A percentile compares a stretch with the other conserved stretches of the same genome.
These are phyloP conservation scores for Beris morrisii DNA, from an alignment of 2,888 invertebrate genomes.

Conservation along the genomic window DNA sequence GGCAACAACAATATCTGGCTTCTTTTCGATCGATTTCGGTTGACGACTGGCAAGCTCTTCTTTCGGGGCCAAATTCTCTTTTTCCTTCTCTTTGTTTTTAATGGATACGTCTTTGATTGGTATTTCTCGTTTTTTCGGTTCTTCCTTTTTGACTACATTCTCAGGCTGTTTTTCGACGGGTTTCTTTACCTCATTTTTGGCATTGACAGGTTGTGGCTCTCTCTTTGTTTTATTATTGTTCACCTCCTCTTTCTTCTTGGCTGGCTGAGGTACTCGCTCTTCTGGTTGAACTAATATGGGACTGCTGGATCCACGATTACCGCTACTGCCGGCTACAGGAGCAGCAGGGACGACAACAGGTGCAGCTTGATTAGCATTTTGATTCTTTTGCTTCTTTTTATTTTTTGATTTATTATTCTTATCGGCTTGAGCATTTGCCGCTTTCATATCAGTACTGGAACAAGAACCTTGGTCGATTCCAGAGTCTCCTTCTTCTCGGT, in stretches of 20 bases:
- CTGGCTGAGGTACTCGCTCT: slow-evolving; percentile 25
- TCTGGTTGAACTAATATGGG: slow-evolving; percentile 39
- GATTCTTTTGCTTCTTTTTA: slow-evolving; percentile 46
- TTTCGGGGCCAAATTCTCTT: slow-evolving; percentile 53
- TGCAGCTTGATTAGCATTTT: slow-evolving; percentile 13
- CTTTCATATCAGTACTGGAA: slow-evolving; percentile 81
- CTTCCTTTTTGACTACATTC: slow-evolving; percentile 33
- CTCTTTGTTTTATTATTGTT: slow-evolving; percentile 40
- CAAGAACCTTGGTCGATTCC: slow-evolving; percentile 91
- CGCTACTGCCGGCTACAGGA: slow-evolving; percentile 21
- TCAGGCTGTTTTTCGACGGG: slow-evolving; percentile 15
- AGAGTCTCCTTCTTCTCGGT: slow-evolving; percentile 84
- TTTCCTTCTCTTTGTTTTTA: slow-evolving; percentile 46
- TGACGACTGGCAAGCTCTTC: slow-evolving; percentile 36
- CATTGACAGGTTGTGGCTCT: slow-evolving; percentile 34
- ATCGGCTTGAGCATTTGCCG: slow-evolving; percentile 55
- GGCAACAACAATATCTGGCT: slow-evolving; percentile 4
- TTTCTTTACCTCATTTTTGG: slow-evolving; percentile 28
- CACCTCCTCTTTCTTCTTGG: slow-evolving; percentile 34
- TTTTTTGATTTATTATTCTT: slow-evolving; percentile 45
- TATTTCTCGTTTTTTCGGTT: slow-evolving; percentile 32
- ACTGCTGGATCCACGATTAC: slow-evolving; percentile 39
- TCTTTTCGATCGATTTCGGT: slow-evolving; percentile 33
- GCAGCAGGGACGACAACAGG: not conserved
- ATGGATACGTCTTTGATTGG: slow-evolving; percentile 31